Conservation (phyloP, 2,797 vertebrate species). For the Xenops minutus region DNA sequence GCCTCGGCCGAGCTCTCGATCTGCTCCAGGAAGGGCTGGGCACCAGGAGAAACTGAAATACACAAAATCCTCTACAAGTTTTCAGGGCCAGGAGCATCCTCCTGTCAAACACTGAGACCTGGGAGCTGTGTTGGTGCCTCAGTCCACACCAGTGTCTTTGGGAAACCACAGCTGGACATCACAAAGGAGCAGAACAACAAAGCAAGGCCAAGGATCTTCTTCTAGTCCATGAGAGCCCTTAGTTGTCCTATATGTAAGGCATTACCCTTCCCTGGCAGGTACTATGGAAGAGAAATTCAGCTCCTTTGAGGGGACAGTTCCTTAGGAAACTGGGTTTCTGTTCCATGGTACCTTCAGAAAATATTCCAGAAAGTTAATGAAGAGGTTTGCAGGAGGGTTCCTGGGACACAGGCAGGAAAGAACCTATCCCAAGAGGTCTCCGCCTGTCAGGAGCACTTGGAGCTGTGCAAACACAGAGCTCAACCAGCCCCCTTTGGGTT, state of each 20-base stretch:
- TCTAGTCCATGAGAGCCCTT: background rate
- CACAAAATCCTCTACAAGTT: background rate
- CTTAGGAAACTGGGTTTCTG: background rate
- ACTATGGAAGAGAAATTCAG: background rate
- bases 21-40: slow-evolving; percentile 56
- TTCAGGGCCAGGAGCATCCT: background rate
- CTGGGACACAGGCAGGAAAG: background rate
- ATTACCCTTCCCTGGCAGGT: background rate
- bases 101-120: background rate
- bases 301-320: background rate
- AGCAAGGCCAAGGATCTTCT: background rate
- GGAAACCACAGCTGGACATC: background rate
- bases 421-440: background rate
- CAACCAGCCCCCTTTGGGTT: fast-evolving
- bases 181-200: background rate
- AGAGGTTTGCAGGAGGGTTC: background rate
- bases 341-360: background rate
- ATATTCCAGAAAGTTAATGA: background rate
- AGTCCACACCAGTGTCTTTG: fast-evolving
- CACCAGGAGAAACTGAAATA: slow-evolving; percentile 37
- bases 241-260: background rate
- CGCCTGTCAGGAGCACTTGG: background rate
- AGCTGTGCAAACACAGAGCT: background rate
- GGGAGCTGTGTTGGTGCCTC: background rate
- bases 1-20: background rate